Evolutionary conservation across 2,888 invertebrate species (phyloP).

Genomic region (Parnassius glacialis): DNA sequence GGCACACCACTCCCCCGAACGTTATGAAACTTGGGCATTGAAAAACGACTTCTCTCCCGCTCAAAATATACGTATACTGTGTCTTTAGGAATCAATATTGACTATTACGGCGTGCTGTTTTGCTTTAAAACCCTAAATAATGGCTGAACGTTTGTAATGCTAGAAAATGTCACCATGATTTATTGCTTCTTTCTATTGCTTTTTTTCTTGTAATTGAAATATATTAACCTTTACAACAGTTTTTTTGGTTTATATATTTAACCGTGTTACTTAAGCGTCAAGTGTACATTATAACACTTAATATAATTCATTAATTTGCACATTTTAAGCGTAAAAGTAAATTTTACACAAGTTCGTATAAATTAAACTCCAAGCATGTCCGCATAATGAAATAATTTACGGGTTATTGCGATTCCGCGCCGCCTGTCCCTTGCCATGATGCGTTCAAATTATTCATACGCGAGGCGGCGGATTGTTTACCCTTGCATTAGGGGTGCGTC

Average conservation of each 20-base stretch:
- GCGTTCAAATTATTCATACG: constrained; percentile 73
- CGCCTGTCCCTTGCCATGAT: constrained; percentile 49
- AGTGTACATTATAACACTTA: too few species aligned
- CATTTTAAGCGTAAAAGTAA: constrained; percentile 12
- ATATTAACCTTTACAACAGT: too few species aligned
- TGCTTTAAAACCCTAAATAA: too few species aligned
- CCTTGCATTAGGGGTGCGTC: constrained; percentile 56
- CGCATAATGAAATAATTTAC: constrained; percentile 76
- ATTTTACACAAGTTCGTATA: constrained; percentile 6
- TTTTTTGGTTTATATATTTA: too few species aligned
- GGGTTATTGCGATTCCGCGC: constrained; percentile 68
- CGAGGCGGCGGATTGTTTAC: constrained; percentile 62
- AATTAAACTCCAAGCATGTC: constrained; percentile 12
- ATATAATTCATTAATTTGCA: too few species aligned
- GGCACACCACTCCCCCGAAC: constrained; percentile 31
- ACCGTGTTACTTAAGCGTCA: too few species aligned
- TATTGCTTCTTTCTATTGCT: too few species aligned
- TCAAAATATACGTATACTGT: too few species aligned
- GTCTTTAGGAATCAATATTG: too few species aligned
- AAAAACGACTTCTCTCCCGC: constrained; percentile 14
- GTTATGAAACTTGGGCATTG: constrained; percentile 60
- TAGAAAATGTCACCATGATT: too few species aligned
- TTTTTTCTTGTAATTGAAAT: too few species aligned
- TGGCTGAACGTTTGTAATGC: too few species aligned
- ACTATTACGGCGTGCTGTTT: not conserved